Percentiles rank a stretch among this genome's conserved stretches.
phyloP scores from a whole-genome alignment of 2,888 invertebrate species.

The Conus canariensis region DNA sequence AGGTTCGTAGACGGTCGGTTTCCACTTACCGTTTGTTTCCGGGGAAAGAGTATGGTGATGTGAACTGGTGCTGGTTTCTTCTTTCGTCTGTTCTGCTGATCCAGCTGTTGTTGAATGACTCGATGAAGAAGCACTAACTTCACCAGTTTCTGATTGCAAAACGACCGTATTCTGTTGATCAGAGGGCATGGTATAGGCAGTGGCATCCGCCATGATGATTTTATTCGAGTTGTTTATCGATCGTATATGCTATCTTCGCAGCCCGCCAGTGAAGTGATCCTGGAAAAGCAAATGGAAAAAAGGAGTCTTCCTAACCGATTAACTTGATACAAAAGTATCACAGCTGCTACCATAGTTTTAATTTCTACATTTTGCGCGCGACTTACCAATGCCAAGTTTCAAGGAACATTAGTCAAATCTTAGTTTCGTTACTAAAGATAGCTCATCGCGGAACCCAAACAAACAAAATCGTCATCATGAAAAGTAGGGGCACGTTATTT shows the following conservation, averaged over 20 bases:
- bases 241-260: background rate
- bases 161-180: background rate
- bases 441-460: background rate
- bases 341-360: background rate
- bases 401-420: background rate
- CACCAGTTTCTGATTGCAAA: background rate
- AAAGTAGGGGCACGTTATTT: background rate
- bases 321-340: background rate
- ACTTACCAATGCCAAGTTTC: background rate
- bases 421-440: conserved; percentile 31
- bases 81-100: background rate
- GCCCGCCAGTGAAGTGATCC: background rate
- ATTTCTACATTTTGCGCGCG: too few relatives aligned
- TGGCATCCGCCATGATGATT: conserved; percentile 35
- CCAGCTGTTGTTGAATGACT: background rate
- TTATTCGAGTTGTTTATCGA: conserved; percentile 31
- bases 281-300: background rate
- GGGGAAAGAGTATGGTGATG: background rate
- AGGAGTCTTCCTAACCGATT: background rate
- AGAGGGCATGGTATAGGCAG: background rate
- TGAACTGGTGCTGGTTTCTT: background rate
- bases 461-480: conserved; percentile 17
- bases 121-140: background rate
- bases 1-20: background rate
- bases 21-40: background rate